Conservation (phyloP, 2,797 vertebrate genomes). For the Odontamblyopus lacepedii region DNA sequence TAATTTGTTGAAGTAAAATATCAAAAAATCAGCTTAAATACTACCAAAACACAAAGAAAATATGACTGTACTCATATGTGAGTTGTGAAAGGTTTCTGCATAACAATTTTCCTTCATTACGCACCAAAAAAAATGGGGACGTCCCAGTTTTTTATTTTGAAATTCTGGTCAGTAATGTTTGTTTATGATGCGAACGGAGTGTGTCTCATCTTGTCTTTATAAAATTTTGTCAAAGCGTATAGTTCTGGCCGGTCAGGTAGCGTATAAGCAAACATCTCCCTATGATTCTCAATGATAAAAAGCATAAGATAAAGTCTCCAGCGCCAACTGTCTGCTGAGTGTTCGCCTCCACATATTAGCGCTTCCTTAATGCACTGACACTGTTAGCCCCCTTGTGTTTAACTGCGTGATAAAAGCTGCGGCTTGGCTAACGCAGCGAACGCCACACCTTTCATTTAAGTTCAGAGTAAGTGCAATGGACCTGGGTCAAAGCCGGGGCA, state of each 20-base stretch:
- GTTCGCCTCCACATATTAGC: slow-evolving; percentile 35
- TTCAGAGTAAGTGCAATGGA: slow-evolving; percentile 22
- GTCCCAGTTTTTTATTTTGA: too few relatives aligned
- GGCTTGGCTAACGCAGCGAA: slow-evolving; percentile 9
- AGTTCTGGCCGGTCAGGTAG: not conserved
- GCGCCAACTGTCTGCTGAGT: slow-evolving; percentile 23
- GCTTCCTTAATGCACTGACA: slow-evolving; percentile 35
- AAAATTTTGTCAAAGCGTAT: too few relatives aligned
- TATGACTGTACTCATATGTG: too few relatives aligned
- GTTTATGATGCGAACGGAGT: too few relatives aligned
- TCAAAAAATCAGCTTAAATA: too few relatives aligned
- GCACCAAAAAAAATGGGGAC: too few relatives aligned
- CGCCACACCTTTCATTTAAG: slow-evolving; percentile 5
- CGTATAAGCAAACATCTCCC: slow-evolving; percentile 60
- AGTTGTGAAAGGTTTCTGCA: too few relatives aligned
- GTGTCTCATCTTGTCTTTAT: too few relatives aligned
- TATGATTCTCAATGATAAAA: slow-evolving; percentile 51
- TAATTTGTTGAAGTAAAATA: too few relatives aligned
- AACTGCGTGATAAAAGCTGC: slow-evolving; percentile 18
- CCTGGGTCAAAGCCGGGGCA: slow-evolving; percentile 52
- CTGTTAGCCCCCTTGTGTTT: slow-evolving; percentile 31
- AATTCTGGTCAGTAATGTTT: too few relatives aligned
- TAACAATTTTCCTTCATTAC: too few relatives aligned
- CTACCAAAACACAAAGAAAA: too few relatives aligned
- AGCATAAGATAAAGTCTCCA: slow-evolving; percentile 49